These are phyloP conservation scores for Urocolius indicus DNA, from an alignment of 2,113 vertebrate genomes.

Conservation along the genomic window DNA sequence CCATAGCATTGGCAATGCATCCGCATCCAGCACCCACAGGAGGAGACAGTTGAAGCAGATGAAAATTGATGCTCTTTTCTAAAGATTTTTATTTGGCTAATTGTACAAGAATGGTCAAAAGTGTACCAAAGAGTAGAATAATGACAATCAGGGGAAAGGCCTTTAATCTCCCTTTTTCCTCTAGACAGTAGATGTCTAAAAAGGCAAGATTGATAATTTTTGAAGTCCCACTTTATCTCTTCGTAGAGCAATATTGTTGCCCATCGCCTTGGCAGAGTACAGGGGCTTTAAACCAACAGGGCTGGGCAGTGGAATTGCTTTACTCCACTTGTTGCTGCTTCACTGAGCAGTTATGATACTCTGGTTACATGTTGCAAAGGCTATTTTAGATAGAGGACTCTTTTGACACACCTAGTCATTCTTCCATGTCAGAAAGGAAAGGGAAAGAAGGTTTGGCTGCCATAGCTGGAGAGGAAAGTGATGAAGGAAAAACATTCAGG, in stretches of 20 bases:
- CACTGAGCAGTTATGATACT: not conserved
- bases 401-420: not conserved
- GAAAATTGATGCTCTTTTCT: not conserved
- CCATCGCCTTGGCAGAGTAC: not conserved
- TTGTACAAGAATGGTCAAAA: not conserved
- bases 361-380: not conserved
- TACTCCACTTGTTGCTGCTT: not conserved
- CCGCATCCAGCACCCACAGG: rapidly evolving
- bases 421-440: not conserved
- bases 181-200: not conserved
- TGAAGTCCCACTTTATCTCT: not conserved
- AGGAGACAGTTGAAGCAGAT: not conserved
- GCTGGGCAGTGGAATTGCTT: not conserved
- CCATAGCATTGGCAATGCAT: not conserved
- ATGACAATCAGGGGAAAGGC: not conserved
- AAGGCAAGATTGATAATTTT: slow-evolving; percentile 5
- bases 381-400: not conserved
- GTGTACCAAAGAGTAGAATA: not conserved
- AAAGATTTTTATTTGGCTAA: not conserved
- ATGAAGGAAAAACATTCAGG: not conserved
- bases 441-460: not conserved
- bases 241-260: not conserved
- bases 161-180: not conserved
- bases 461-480: not conserved
- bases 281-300: not conserved